Conservation (phyloP, 2,888 invertebrate species). For the Drosophila engyochracea region DNA sequence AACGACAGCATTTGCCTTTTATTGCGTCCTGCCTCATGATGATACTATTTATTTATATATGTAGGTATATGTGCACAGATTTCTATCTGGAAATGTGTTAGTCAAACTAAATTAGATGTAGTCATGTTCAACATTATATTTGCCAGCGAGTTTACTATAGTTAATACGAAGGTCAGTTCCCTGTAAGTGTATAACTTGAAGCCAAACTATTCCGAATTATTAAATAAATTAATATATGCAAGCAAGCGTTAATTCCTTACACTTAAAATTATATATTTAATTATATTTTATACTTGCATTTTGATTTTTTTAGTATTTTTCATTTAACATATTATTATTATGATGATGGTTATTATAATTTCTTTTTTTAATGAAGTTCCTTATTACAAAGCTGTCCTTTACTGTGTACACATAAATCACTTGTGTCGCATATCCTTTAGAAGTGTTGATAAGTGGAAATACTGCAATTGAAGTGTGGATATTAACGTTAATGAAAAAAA, state of each 20-base stretch:
- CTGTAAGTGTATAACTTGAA: neutral
- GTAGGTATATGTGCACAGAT: constrained; percentile 10
- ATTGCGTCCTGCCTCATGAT: constrained; percentile 40
- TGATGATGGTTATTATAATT: neutral
- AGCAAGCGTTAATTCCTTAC: neutral
- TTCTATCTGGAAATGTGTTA: constrained; percentile 26
- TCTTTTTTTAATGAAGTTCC: neutral
- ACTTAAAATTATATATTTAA: neutral
- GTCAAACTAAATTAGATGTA: constrained; percentile 3
- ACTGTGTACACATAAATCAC: neutral
- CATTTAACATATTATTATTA: neutral
- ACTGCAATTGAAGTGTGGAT: neutral
- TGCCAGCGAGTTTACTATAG: neutral
- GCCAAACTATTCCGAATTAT: neutral
- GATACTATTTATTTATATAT: constrained; percentile 14
- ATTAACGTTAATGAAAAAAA: neutral
- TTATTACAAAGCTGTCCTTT: neutral
- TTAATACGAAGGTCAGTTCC: neutral
- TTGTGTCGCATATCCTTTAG: neutral
- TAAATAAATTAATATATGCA: neutral
- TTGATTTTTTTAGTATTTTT: neutral
- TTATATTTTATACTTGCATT: neutral
- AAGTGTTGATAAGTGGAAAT: neutral
- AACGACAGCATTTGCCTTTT: constrained; percentile 47
- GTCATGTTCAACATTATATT: neutral